Percentiles rank a stretch among this genome's conserved stretches.
phyloP scores from a whole-genome alignment of 2,888 invertebrate genomes.

The Zygogramma bicolorata region DNA sequence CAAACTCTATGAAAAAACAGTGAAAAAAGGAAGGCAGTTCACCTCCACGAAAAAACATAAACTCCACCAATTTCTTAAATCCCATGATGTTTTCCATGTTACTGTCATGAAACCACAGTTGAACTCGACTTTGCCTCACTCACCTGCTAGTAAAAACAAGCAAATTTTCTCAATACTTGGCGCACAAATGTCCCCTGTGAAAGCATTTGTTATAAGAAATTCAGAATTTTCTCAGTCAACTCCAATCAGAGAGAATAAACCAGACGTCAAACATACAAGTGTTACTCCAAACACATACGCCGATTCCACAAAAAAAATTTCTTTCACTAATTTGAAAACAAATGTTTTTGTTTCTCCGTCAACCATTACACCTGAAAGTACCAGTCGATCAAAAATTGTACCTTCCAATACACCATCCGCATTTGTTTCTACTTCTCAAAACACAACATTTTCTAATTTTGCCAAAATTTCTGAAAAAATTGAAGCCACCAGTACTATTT shows the following conservation, averaged over 20 bases:
- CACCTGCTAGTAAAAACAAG: slow-evolving; percentile 46
- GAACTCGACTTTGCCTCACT: slow-evolving; percentile 53
- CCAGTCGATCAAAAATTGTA: neutral
- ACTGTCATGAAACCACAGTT: slow-evolving; percentile 69
- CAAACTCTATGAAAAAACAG: slow-evolving; percentile 62
- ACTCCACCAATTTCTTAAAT: slow-evolving; percentile 68
- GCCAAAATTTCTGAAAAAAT: neutral
- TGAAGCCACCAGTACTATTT: neutral
- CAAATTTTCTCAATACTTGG: slow-evolving; percentile 45
- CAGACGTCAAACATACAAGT: slow-evolving; percentile 32
- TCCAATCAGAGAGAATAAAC: slow-evolving; percentile 38
- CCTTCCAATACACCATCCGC: slow-evolving; percentile 34
- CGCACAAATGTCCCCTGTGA: slow-evolving; percentile 47
- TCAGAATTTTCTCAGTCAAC: slow-evolving; percentile 55
- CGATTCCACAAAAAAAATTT: slow-evolving; percentile 24
- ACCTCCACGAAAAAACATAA: slow-evolving; percentile 69
- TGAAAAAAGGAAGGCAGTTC: slow-evolving; percentile 61
- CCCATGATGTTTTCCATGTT: slow-evolving; percentile 69
- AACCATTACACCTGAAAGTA: slow-evolving; percentile 11
- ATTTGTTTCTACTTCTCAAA: slow-evolving; percentile 41
- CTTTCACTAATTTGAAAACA: slow-evolving; percentile 33
- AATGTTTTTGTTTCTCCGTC: neutral
- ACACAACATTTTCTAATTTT: slow-evolving; percentile 13
- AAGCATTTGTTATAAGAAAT: slow-evolving; percentile 39
- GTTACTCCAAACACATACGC: slow-evolving; percentile 32